These are phyloP conservation scores for Propithecus perrieri DNA, from an alignment of 2,797 vertebrate species.

Conservation along the genomic window DNA sequence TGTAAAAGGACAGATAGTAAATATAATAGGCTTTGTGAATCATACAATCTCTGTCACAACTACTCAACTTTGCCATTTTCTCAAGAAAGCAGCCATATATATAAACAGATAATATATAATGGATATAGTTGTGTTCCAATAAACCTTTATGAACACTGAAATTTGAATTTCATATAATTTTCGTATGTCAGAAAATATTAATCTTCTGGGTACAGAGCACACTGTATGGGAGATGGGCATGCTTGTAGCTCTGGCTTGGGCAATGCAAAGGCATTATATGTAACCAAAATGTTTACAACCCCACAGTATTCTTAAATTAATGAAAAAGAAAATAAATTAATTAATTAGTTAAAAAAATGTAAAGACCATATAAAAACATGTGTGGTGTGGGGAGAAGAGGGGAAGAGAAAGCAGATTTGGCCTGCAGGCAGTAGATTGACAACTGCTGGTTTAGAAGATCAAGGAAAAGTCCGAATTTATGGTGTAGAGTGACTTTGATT, in stretches of 20 bases:
- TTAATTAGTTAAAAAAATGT: not conserved
- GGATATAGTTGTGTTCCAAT: not conserved
- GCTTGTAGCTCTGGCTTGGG: no score
- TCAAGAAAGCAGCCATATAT: not conserved
- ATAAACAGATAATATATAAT: not conserved
- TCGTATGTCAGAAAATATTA: not conserved
- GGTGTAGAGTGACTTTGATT: not conserved
- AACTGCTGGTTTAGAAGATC: not conserved
- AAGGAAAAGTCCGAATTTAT: not conserved
- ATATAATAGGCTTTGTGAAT: not conserved
- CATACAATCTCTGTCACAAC: not conserved
- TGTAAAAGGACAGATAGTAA: slow-evolving; percentile 20
- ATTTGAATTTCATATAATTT: slow-evolving; percentile 29
- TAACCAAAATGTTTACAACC: no score
- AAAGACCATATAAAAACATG: not conserved
- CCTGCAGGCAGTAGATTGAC: not conserved
- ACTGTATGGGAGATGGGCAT: no score
- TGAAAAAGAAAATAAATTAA: no score
- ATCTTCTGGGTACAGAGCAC: not conserved
- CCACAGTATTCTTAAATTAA: no score
- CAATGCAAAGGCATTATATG: no score
- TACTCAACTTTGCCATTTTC: not conserved
- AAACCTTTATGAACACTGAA: not conserved
- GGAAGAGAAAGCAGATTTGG: not conserved
- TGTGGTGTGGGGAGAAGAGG: not conserved